These are phyloP conservation scores for Emydura subglobosa DNA, from an alignment of 2,113 vertebrate genomes.

Conservation along the genomic window DNA sequence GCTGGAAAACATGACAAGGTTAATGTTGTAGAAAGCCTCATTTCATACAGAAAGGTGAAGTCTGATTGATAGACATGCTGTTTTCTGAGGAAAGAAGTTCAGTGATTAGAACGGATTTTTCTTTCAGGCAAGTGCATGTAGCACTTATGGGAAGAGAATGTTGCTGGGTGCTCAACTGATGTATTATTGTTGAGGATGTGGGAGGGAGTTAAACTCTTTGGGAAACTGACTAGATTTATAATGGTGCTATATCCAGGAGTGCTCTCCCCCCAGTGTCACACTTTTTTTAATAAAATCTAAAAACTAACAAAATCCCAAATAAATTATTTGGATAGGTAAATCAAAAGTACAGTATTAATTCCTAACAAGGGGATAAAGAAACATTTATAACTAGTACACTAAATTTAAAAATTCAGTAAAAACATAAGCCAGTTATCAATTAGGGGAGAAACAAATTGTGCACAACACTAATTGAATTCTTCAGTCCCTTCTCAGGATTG, in stretches of 20 bases:
- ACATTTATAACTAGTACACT: not conserved
- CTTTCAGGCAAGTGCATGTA: not conserved
- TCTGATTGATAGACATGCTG: not conserved
- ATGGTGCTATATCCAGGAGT: rapidly evolving
- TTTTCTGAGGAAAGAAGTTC: not conserved
- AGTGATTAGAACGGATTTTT: not conserved
- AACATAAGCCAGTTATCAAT: not conserved
- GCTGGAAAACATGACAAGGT: not conserved
- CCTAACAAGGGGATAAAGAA: not conserved
- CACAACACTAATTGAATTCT: not conserved
- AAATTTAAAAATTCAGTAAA: not conserved
- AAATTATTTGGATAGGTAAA: rapidly evolving
- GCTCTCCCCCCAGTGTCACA: not conserved
- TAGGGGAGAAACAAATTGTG: not conserved
- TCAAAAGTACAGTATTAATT: not conserved
- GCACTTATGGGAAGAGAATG: not conserved
- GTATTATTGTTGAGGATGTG: not conserved
- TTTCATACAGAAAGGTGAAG: not conserved
- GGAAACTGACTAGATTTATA: not conserved
- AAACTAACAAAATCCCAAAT: not conserved
- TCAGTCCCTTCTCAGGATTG: not conserved
- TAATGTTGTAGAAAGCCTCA: not conserved
- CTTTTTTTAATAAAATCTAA: not conserved
- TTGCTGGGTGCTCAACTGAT: not conserved
- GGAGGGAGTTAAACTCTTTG: not conserved